Conservation (phyloP, 1,140 invertebrate genomes). For the Paramacrobiotus metropolitanus region DNA sequence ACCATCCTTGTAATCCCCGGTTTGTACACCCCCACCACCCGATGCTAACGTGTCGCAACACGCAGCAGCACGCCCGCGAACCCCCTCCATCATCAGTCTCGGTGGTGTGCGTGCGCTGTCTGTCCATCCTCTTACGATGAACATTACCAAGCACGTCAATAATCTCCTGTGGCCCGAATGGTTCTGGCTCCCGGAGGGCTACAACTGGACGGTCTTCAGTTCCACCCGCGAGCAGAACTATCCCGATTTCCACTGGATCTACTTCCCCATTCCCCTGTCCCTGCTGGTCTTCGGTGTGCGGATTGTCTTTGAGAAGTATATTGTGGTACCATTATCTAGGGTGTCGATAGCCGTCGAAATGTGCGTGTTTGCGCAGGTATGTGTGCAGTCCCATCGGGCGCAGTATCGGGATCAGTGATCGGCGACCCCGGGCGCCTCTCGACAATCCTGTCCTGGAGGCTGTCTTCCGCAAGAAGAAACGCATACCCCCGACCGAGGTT, state of each 20-base stretch:
- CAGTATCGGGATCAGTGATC: neutral
- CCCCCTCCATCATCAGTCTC: too few species aligned
- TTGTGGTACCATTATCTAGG: too few species aligned
- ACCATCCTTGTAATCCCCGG: too few species aligned
- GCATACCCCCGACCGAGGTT: neutral
- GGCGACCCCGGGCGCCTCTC: neutral
- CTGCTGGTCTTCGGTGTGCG: neutral
- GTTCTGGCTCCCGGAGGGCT: neutral
- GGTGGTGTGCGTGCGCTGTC: too few species aligned
- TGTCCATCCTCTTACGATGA: too few species aligned
- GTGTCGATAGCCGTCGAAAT: too few species aligned
- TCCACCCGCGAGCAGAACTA: neutral
- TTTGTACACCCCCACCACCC: too few species aligned
- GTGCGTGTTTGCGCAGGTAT: too few species aligned
- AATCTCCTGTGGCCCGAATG: neutral
- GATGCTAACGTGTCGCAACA: too few species aligned
- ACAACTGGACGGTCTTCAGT: conserved; percentile 1
- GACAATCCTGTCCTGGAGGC: neutral
- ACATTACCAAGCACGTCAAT: neutral
- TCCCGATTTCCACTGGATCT: conserved; percentile 4
- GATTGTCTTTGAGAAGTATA: neutral
- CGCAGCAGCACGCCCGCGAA: too few species aligned
- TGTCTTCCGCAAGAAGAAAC: neutral
- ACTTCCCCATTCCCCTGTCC: neutral
- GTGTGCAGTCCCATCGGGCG: neutral